Conservation (phyloP, 2,888 invertebrate species). For the Microdon myrmicae region DNA sequence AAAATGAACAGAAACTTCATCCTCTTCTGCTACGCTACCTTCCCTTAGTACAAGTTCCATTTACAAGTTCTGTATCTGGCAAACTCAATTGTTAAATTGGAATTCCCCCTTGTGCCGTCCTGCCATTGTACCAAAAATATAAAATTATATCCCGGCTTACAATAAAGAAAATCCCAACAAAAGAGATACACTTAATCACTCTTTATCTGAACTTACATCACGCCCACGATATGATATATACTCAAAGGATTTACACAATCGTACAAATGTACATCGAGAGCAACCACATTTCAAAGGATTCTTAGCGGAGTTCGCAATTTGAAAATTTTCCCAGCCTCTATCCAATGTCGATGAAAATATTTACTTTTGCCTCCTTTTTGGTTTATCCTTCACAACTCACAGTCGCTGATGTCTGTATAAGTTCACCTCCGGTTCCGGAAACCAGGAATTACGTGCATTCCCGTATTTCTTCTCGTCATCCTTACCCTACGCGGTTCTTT, state of each 20-base stretch:
- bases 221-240: constrained; percentile 18
- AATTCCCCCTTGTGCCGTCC: no score
- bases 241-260: constrained; percentile 21
- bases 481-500: not conserved
- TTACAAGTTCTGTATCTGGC: no score
- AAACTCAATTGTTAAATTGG: no score
- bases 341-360: constrained; percentile 17
- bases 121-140: no score
- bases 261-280: constrained; percentile 15
- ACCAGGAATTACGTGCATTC: constrained; percentile 2
- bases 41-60: no score
- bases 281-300: constrained; percentile 28
- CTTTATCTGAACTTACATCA: constrained; percentile 23
- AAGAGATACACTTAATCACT: constrained; percentile 28
- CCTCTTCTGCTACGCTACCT: no score
- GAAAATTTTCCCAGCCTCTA: constrained; percentile 34
- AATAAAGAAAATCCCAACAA: constrained; percentile 25
- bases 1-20: no score
- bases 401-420: not conserved
- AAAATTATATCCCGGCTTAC: constrained; percentile 1
- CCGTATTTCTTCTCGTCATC: constrained; percentile 2
- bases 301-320: constrained; percentile 20
- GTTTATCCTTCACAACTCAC: constrained; percentile 2
- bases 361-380: not conserved
- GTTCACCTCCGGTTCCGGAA: not conserved